Evolutionary conservation across 2,797 vertebrate species (phyloP), one percentile per base, ranked within the genome.

Genomic region (Gymnothorax javanicus): DNA sequence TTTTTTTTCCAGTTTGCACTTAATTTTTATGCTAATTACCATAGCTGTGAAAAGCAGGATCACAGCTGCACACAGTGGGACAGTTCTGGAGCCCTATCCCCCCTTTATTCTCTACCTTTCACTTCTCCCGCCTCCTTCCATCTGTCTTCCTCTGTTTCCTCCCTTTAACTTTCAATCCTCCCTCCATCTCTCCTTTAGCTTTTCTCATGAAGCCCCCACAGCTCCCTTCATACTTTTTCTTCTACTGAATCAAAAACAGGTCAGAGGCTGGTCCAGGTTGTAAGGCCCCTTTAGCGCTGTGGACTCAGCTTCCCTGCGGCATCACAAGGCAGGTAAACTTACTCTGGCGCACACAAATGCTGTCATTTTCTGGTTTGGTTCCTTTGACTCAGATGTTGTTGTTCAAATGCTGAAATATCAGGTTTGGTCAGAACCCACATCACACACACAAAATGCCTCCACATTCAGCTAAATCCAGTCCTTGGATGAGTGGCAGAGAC

Each of bases 41-140:
- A 59, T 77, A 77, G 71, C 69, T 56, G 84, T 25, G 71, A 85
- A 58, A 75, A 54, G 71, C 84, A 85, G 23, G 25, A 33, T 69
- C 85, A 27, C 85, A 86, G 69, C 77, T 88, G 85, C 71, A 67
- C 87, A 52, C 43, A 77, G 84, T 88, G 77, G 82, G 84, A 82
- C 64, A 67, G 56, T 85, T 81, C 84, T 56, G 64, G 62, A 58
- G 79, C 81, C n/a, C 84, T 33, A 50, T 52, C 87, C 69, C 64
- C 67, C 69, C 69, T 71, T 67, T 67, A 67, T 67, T 67, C 27
- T 17, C 33, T 17, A 50, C 73, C 15, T 75, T 50, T 75, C 73
- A 50, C 33, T 43, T 57, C 20, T 33, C 56, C 57, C 57, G 58
- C n/a, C 81, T 83, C 56, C n/a, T 7, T 83, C 56, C n/a, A 25